phyloP scores from a whole-genome alignment of 2,888 invertebrate species.

The Hypsopygia costalis region DNA sequence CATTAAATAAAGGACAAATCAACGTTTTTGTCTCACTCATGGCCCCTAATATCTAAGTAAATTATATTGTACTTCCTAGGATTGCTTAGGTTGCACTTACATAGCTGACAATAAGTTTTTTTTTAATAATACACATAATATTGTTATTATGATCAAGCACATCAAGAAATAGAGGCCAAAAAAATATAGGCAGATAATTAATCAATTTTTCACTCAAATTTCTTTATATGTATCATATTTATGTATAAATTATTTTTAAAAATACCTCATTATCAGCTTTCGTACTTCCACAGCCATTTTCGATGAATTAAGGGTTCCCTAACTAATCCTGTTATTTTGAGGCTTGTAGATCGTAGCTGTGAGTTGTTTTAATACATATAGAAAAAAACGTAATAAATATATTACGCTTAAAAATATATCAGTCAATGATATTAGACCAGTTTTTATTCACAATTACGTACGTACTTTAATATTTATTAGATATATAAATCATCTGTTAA shows the following conservation, averaged over 20 bases:
- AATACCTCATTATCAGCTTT: not conserved
- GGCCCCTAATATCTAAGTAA: conserved; percentile 10
- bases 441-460: too few relatives aligned
- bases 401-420: too few relatives aligned
- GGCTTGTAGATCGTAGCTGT: too few relatives aligned
- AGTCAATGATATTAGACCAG: too few relatives aligned
- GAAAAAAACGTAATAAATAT: too few relatives aligned
- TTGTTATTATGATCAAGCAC: not conserved
- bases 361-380: too few relatives aligned
- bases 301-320: not conserved
- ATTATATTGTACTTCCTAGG: conserved; percentile 20
- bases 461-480: too few relatives aligned
- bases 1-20: conserved; percentile 3
- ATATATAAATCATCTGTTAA: too few relatives aligned
- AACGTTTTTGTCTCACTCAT: conserved; percentile 8
- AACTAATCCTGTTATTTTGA: not conserved
- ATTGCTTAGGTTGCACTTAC: conserved; percentile 20
- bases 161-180: not conserved
- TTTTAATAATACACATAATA: conserved; percentile 9
- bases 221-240: too few relatives aligned
- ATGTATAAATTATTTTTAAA: not conserved
- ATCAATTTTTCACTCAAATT: too few relatives aligned
- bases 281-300: not conserved
- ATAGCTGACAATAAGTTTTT: conserved; percentile 8
- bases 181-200: not conserved